A percentile compares a stretch with the other conserved stretches of the same genome.
phyloP scores from a whole-genome alignment of 2,113 vertebrate species.

The Corythaixoides concolor region DNA sequence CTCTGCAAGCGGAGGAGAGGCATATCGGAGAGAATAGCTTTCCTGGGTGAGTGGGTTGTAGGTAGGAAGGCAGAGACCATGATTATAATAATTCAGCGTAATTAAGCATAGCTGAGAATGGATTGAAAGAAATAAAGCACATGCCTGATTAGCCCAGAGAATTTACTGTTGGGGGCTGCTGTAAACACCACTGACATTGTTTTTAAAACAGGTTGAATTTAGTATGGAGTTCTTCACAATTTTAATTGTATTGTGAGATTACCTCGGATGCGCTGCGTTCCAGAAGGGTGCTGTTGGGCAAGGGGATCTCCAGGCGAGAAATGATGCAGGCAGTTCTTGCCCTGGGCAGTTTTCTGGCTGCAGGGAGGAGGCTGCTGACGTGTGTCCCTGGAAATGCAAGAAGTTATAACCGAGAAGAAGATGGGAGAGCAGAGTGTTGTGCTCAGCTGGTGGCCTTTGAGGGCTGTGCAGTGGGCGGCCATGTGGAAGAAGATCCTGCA shows the following conservation, averaged over 20 bases:
- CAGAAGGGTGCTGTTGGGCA: not conserved
- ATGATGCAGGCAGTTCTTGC: not conserved
- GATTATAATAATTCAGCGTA: not conserved
- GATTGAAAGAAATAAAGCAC: not conserved
- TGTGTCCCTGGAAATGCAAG: not conserved
- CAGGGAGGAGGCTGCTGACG: accelerated
- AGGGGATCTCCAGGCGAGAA: not conserved
- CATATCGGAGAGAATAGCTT: not conserved
- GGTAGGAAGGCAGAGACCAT: not conserved
- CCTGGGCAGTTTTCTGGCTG: not conserved
- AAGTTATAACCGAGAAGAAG: not conserved
- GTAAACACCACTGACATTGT: not conserved
- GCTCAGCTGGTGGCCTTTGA: not conserved
- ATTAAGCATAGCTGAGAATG: not conserved
- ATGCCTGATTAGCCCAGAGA: not conserved
- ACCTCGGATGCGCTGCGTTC: accelerated
- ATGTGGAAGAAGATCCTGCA: not conserved
- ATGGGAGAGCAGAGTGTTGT: not conserved
- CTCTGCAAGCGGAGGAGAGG: not conserved
- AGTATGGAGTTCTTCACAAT: not conserved
- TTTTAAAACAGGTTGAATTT: not conserved
- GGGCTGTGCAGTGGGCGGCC: not conserved
- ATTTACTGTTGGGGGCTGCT: not conserved
- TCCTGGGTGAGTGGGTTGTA: not conserved
- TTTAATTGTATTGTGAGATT: not conserved